A percentile compares a stretch with the other conserved stretches of the same genome.
Evolutionary conservation across 1,140 invertebrate genomes (phyloP).

Genomic region (Sitophilus oryzae): DNA sequence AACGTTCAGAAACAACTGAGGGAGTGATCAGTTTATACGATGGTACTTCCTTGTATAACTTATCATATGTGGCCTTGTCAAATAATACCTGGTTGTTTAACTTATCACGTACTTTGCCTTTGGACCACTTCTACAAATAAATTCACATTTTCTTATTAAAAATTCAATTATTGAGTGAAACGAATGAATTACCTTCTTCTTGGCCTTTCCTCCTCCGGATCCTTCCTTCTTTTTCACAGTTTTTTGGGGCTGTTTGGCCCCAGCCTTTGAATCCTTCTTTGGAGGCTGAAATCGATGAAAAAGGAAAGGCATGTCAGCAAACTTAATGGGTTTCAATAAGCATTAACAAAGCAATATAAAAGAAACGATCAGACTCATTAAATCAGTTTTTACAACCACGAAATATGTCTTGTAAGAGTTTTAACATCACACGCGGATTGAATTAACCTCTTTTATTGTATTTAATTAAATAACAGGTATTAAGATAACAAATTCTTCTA

Average conservation of each 20-base stretch:
- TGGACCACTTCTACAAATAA: constrained; percentile 95
- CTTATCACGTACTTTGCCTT: constrained; percentile 99
- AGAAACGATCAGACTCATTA: constrained; percentile 53
- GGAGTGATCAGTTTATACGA: constrained; percentile 98
- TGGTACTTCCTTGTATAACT: constrained; percentile 95
- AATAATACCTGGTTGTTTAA: constrained; percentile 98
- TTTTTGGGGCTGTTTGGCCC: constrained; percentile 89
- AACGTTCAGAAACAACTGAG: constrained; percentile 95
- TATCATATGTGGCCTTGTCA: constrained; percentile 97
- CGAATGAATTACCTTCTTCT: constrained; percentile 70
- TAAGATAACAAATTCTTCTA: too few species aligned
- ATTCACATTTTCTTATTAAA: constrained; percentile 22
- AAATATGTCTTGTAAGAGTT: constrained; percentile 26
- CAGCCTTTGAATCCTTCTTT: constrained; percentile 89
- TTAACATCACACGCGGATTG: constrained; percentile 6
- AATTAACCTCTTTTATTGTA: not conserved
- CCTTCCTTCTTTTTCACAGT: constrained; percentile 95
- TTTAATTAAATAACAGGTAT: too few species aligned
- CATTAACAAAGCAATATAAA: not conserved
- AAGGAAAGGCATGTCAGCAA: constrained; percentile 12
- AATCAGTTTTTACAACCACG: constrained; percentile 50
- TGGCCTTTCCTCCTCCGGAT: constrained; percentile 94
- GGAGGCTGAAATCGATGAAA: constrained; percentile 64
- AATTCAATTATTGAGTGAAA: constrained; percentile 13
- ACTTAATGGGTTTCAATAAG: not conserved